These are phyloP conservation scores for Petrosia ficiformis DNA, from an alignment of 37 sponge, comb jelly and placozoan genomes.

Conservation along the genomic window DNA sequence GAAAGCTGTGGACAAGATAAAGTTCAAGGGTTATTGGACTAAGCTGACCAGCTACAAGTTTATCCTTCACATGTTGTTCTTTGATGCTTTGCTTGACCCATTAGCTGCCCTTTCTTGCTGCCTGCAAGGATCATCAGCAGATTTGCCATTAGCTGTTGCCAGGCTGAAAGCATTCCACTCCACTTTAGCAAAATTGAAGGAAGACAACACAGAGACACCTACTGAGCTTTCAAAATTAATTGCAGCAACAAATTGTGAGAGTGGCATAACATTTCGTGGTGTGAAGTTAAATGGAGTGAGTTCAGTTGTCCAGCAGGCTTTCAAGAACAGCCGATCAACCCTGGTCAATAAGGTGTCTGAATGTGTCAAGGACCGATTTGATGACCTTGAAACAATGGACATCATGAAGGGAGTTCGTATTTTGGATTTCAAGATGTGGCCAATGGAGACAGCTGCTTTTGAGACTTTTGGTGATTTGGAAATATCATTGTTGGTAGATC, in stretches of 20 bases:
- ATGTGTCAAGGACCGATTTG: slow-evolving; percentile 22
- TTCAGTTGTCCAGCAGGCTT: slow-evolving; percentile 4
- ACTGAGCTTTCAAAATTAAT: slow-evolving; percentile 26
- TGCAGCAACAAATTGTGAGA: slow-evolving; percentile 1
- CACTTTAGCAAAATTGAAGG: no score
- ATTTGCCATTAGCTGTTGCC: no score
- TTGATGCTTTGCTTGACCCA: no score
- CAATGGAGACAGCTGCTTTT: slow-evolving; percentile 2
- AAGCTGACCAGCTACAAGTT: slow-evolving; percentile 38
- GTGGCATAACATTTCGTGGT: slow-evolving; percentile 6
- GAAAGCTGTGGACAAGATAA: slow-evolving; percentile 23
- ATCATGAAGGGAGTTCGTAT: slow-evolving; percentile 21
- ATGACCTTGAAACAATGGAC: slow-evolving; percentile 17
- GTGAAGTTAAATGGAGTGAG: slow-evolving; percentile 12
- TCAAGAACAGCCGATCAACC: slow-evolving; percentile 10
- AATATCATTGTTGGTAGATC: not conserved
- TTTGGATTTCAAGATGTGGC: slow-evolving; percentile 14
- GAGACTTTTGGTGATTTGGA: slow-evolving; percentile 10
- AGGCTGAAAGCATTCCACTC: no score
- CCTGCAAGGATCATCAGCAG: no score
- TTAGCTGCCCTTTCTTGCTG: no score
- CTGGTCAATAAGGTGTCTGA: not conserved
- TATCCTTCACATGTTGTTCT: slow-evolving; percentile 42
- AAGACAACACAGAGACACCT: no score
- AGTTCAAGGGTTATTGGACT: slow-evolving; percentile 13